A percentile compares a stretch with the other conserved stretches of the same genome.
Conservation (phyloP, 2,797 vertebrate genomes). For the Phalloptychus januarius region DNA sequence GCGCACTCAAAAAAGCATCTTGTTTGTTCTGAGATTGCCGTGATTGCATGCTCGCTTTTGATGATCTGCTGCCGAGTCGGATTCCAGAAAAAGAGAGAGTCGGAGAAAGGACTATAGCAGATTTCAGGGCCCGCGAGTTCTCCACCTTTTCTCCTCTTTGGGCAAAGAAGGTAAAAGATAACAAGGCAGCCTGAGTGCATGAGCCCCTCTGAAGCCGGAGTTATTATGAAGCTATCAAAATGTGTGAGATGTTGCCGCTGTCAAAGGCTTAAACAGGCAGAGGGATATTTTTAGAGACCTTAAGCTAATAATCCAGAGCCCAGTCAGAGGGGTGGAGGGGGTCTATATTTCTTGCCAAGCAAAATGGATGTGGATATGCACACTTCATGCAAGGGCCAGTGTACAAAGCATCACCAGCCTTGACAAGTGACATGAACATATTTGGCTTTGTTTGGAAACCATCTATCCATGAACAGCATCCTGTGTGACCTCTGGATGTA, state of each 20-base stretch:
- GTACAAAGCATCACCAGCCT: conserved; percentile 50
- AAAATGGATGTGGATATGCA: conserved; percentile 66
- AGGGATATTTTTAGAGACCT: conserved; percentile 83
- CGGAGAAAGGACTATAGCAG: conserved; percentile 32
- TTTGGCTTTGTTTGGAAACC: conserved; percentile 45
- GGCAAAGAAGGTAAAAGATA: conserved; percentile 75
- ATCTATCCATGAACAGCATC: not conserved
- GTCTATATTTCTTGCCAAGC: conserved; percentile 68
- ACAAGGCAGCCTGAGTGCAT: conserved; percentile 65
- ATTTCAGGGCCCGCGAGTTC: conserved; percentile 40
- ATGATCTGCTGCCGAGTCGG: conserved; percentile 51
- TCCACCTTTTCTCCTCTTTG: conserved; percentile 48
- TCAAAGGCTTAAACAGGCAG: conserved; percentile 80
- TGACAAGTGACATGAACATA: conserved; percentile 3
- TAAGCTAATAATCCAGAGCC: conserved; percentile 83
- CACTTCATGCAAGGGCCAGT: conserved; percentile 64
- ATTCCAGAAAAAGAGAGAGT: conserved; percentile 29
- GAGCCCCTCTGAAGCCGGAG: conserved; percentile 64
- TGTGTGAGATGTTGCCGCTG: conserved; percentile 77
- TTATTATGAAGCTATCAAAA: conserved; percentile 78
- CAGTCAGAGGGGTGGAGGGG: conserved; percentile 49
- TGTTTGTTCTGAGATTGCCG: conserved; percentile 66
- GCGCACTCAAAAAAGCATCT: conserved; percentile 61
- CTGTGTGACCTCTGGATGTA: not conserved
- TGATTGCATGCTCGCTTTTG: conserved; percentile 63